phyloP scores from a whole-genome alignment of 2,113 vertebrate genomes.

The Rattus rattus region DNA sequence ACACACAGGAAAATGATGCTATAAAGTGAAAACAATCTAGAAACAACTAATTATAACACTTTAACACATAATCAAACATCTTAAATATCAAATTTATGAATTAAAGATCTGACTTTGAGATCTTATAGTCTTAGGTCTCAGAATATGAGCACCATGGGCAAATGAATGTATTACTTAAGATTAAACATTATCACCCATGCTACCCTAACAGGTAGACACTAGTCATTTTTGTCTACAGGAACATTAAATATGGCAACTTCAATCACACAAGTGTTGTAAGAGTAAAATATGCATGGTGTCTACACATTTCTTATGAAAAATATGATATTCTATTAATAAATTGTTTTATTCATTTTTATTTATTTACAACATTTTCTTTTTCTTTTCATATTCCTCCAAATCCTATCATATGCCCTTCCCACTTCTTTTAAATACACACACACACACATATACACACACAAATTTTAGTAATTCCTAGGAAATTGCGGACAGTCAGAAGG shows the following conservation, averaged over 20 bases:
- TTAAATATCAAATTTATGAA: background rate
- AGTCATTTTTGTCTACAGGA: background rate
- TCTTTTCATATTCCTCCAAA: background rate
- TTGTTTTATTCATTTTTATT: background rate
- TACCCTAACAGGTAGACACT: background rate
- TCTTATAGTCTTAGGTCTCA: background rate
- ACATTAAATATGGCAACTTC: background rate
- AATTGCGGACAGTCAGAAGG: background rate
- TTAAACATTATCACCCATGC: background rate
- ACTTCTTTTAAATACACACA: background rate
- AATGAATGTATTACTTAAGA: background rate
- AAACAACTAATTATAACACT: background rate
- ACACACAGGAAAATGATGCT: slow-evolving; percentile 31
- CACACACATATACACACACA: background rate
- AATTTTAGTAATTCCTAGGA: too few species aligned
- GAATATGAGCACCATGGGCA: background rate
- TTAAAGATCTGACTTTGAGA: background rate
- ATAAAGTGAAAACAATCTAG: slow-evolving; percentile 48
- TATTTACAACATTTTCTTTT: background rate
- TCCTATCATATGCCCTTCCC: background rate
- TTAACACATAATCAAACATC: background rate
- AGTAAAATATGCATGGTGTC: background rate
- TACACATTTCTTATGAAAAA: background rate
- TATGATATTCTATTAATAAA: background rate
- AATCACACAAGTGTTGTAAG: background rate